Evolutionary conservation across 2,797 vertebrate species (phyloP), one percentile per base, ranked within the genome.

Genomic region (Molossus molossus): DNA sequence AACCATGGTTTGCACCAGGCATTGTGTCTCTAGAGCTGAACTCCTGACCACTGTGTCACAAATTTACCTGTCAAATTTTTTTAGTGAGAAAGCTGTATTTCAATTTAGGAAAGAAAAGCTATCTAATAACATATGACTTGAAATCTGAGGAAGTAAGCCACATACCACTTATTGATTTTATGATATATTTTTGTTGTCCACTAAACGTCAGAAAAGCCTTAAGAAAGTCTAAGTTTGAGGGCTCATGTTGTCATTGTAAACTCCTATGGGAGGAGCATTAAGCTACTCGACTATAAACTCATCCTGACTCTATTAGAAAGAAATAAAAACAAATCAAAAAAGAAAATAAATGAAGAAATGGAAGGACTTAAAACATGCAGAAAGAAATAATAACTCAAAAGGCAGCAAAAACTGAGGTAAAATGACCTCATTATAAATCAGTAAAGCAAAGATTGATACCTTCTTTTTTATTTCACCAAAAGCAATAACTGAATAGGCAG

Each of bases 381-480:
- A 21, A 90, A 84, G 91, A 64, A 84, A 57, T 58, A 84, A 57
- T 58, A 76, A 64, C 29, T 69, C n/a, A 86, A 80, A 80, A 62
- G 2, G 18, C 65, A 96, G 11, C 37, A 50, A 88, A 96, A 85
- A 50, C n/a, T 91, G 82, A 88, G 53, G 15, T 89, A 90, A 96
- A 95, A 88, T 91, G 55, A 45, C 45, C 69, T 96, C 27, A 1
- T 91, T 93, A 90, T 4, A 92, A 90, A 57, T 81, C 57, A 93
- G 45, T n/a, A 86, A 79, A 95, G 37, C 25, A 95, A 92, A 96
- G 37, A 84, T 58, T 95, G 86, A 80, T 95, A 20, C 14, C 3
- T 4, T 57, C 6, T 57, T 91, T 97, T 64, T 73, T 25, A 29
- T 88, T 92, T 93, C 92, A 55, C 70, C 70, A 83, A 95, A 96